These are phyloP conservation scores for Philereme transversata DNA, from an alignment of 2,888 invertebrate species.

Conservation along the genomic window DNA sequence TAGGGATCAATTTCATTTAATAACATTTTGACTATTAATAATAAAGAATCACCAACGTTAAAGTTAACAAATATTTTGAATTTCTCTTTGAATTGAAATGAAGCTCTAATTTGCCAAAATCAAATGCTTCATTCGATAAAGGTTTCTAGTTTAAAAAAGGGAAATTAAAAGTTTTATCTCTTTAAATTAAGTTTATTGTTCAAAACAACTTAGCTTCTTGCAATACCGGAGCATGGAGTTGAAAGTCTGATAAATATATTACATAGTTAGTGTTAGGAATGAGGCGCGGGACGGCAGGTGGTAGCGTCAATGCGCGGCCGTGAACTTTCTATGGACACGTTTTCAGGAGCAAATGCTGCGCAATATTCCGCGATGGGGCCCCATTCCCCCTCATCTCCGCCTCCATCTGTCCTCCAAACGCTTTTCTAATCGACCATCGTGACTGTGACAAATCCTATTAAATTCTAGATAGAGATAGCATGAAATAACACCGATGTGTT, in stretches of 20 bases:
- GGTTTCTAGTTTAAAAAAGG: too few relatives aligned
- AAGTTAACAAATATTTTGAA: too few relatives aligned
- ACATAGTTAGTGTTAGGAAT: slow-evolving; percentile 29
- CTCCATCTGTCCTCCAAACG: slow-evolving; percentile 49
- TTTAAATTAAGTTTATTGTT: too few relatives aligned
- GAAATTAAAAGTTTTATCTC: too few relatives aligned
- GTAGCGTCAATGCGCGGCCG: slow-evolving; percentile 83
- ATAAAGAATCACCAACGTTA: too few relatives aligned
- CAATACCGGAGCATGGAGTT: slow-evolving; percentile 5
- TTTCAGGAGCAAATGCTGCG: slow-evolving; percentile 81
- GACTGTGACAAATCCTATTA: slow-evolving; percentile 34
- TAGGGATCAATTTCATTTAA: too few relatives aligned
- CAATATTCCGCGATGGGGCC: slow-evolving; percentile 71
- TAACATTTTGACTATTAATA: too few relatives aligned
- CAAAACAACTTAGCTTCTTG: background rate
- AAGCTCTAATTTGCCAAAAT: too few relatives aligned
- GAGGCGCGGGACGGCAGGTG: slow-evolving; percentile 63
- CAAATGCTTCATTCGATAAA: too few relatives aligned
- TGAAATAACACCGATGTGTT: slow-evolving; percentile 1
- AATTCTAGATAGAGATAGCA: slow-evolving; percentile 10
- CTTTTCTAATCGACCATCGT: slow-evolving; percentile 40
- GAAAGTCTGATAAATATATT: slow-evolving; percentile 3
- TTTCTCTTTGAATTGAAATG: too few relatives aligned
- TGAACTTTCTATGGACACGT: slow-evolving; percentile 84
- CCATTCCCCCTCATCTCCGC: slow-evolving; percentile 54